Base-by-base conservation (phyloP, 2,113 vertebrate genomes). In the Neotoma lepida region DNA sequence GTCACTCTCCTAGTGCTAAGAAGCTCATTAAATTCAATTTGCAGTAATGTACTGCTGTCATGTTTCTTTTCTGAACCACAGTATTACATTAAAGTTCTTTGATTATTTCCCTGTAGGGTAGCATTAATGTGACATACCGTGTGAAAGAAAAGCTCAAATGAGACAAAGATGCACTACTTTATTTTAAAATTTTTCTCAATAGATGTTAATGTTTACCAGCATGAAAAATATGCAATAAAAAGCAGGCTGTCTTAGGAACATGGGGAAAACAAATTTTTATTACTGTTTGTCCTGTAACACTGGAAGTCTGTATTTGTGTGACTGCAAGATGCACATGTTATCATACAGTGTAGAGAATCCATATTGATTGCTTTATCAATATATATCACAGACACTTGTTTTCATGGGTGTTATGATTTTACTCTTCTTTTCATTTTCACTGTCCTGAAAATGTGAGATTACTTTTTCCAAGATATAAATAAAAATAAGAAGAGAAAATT, bases 11-110 rank as follows among this genome's bases (percentile, higher is more conserved):
- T 86, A 90, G 84, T 94, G 94, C 95, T 98, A 97, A 98, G 97
- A 96, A 98, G 95, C 95, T 98, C 96, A 97, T 98, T 98, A 98
- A 98, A 98, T 98, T 98, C 96, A 98, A 97, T 98, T 98, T 98
- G 96, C 92, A 96, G 90, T 96, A 98, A 97, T 97, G 78, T 54
- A 91, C 39, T 73, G 86, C 96, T 98, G 97, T 98, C 96, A 94
- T 96, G 96, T 95, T 97, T 97, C 97, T 84, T 97, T 98, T 97
- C 93, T 96, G 96, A 98, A 98, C 86, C 58, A 86, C 77, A 66
- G 71, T 88, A 95, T 97, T 96, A 97, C 56, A 97, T 97, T 96
- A 94, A 97, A 96, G 54, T 96, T 97, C 95, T 97, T 96, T 85
- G 61, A 97, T 98, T 98, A 97, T 98, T 97, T 98, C 97, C 97